Conservation (phyloP, 2,113 vertebrate genomes). For the Stictonetta naevosa region DNA sequence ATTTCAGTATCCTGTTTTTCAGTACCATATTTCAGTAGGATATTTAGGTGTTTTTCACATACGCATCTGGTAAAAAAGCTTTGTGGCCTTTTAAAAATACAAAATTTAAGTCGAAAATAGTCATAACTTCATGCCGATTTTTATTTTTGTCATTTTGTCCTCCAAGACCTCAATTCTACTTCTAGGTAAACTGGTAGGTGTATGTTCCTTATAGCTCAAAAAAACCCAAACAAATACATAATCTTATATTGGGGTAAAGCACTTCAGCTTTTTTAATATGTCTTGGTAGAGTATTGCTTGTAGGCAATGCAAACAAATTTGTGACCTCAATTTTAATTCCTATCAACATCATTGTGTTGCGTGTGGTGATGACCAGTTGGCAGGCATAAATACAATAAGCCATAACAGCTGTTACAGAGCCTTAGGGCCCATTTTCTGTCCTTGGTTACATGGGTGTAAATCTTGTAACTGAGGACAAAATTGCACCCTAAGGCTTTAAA, state of each 20-base stretch:
- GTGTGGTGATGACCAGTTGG: conserved; percentile 57
- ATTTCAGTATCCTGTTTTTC: neutral
- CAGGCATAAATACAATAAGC: conserved; percentile 36
- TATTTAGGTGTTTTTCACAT: neutral
- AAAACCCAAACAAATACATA: accelerated
- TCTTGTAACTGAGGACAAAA: conserved; percentile 55
- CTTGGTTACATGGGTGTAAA: conserved; percentile 45
- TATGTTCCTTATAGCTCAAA: neutral
- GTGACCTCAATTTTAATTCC: conserved; percentile 44
- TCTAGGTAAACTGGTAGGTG: neutral
- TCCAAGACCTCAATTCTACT: neutral
- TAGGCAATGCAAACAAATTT: neutral
- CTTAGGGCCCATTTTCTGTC: conserved; percentile 45
- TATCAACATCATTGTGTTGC: neutral
- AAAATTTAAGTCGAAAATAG: neutral
- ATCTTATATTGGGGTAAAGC: neutral
- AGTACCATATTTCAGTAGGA: neutral
- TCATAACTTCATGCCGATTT: neutral
- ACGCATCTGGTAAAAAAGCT: neutral
- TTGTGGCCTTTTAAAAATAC: neutral
- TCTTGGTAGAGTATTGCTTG: neutral
- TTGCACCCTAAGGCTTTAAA: conserved; percentile 36
- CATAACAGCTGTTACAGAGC: conserved; percentile 48
- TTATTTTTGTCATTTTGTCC: neutral
- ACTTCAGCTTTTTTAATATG: neutral